Percentiles rank a stretch among this genome's conserved stretches.
Conservation (phyloP, 2,113 vertebrate species). For the Erpornis zantholeuca region DNA sequence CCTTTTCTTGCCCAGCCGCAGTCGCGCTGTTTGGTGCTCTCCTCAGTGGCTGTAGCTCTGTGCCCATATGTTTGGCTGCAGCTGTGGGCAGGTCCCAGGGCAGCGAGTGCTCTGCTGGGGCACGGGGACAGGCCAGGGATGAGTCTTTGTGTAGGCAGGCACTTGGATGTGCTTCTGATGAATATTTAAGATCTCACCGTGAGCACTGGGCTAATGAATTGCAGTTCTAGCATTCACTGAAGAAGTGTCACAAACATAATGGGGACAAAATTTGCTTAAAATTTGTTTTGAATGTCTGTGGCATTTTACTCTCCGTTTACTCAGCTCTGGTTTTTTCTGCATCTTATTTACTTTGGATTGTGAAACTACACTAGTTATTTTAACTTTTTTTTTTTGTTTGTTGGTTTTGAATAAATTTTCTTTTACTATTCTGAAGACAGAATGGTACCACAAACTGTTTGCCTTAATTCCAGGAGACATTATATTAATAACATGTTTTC, state of each 20-base stretch:
- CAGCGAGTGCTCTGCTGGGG: not conserved
- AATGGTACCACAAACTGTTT: not conserved
- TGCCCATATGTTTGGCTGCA: not conserved
- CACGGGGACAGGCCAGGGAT: not conserved
- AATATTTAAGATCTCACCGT: not conserved
- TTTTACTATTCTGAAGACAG: not conserved
- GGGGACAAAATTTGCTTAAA: slow-evolving; percentile 38
- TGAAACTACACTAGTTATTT: not conserved
- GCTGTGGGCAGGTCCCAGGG: not conserved
- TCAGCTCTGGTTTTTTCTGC: not conserved
- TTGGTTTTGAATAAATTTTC: not conserved
- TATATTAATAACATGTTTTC: not conserved
- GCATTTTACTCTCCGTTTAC: not conserved
- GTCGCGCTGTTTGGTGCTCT: not conserved
- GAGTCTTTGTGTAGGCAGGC: not conserved
- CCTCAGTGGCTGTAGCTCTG: not conserved
- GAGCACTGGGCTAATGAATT: slow-evolving; percentile 9
- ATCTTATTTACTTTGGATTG: slow-evolving; percentile 5
- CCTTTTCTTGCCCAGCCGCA: not conserved
- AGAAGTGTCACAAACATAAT: not conserved
- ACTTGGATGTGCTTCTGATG: not conserved
- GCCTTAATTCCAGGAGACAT: not conserved
- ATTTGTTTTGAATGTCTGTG: slow-evolving; percentile 6
- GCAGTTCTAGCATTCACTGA: not conserved
- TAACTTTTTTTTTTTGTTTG: not conserved